phyloP scores from a whole-genome alignment of 1,140 invertebrate species.

The Hyles vespertilio region DNA sequence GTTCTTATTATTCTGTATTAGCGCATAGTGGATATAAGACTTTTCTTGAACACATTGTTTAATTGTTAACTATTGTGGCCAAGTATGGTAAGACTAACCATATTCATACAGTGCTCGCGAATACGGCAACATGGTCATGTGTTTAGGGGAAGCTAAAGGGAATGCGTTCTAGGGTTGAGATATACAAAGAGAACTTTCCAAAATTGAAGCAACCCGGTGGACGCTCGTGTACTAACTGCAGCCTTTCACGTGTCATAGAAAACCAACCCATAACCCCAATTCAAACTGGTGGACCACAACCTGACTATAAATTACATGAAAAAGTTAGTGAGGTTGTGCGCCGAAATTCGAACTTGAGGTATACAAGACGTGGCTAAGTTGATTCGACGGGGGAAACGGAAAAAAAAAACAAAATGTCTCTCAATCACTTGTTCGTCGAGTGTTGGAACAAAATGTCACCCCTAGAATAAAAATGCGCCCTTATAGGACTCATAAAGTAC shows the following conservation, averaged over 20 bases:
- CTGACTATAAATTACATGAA: background rate
- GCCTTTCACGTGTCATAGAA: conserved; percentile 10
- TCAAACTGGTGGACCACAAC: background rate
- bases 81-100: too few species aligned
- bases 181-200: conserved; percentile 2
- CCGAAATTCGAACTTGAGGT: conserved; percentile 5
- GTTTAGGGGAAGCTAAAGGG: conserved; percentile 9
- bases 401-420: conserved; percentile 1
- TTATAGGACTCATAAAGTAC: conserved; percentile 9
- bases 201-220: background rate
- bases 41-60: too few species aligned
- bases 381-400: background rate
- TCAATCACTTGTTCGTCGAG: conserved; percentile 5
- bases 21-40: too few species aligned
- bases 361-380: conserved; percentile 1
- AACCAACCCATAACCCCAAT: conserved; percentile 6
- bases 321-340: background rate
- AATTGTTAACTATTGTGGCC: too few species aligned
- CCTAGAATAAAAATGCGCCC: background rate
- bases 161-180: conserved; percentile 6
- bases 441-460: conserved; percentile 5
- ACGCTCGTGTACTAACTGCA: conserved; percentile 9
- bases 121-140: conserved; percentile 14
- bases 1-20: too few species aligned
- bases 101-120: too few species aligned